A percentile compares a stretch with the other conserved stretches of the same genome.
phyloP scores from a whole-genome alignment of 2,888 invertebrate genomes.

The Monoplex corrugatus region DNA sequence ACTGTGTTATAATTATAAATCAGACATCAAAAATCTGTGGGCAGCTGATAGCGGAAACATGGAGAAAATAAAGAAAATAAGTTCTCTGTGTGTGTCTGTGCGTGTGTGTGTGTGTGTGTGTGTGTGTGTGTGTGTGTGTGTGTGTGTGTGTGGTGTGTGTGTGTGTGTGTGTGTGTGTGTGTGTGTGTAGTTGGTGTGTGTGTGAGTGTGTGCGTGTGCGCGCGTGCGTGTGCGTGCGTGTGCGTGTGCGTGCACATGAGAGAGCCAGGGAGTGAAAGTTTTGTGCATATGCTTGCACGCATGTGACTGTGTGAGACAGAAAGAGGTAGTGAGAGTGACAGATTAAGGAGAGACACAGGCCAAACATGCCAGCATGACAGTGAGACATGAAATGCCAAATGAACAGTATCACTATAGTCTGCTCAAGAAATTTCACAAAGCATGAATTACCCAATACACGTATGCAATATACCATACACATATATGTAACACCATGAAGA shows the following conservation, averaged over 20 bases:
- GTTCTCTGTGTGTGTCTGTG: background rate
- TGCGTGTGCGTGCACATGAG: background rate
- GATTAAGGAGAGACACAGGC: no score
- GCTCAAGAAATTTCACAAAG: no score
- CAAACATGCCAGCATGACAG: no score
- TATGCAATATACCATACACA: no score
- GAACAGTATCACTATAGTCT: background rate
- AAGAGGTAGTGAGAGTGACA: background rate
- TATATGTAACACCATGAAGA: no score
- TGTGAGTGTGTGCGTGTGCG: background rate
- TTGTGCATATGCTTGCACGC: background rate
- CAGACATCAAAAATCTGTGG: no score
- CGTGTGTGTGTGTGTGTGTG: background rate
- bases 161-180: background rate
- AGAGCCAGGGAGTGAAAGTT: background rate
- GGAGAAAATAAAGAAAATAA: no score
- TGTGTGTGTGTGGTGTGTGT: conserved; percentile 5
- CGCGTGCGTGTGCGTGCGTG: background rate
- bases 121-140: background rate
- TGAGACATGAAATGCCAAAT: no score
- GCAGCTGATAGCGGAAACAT: no score
- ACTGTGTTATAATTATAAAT: no score
- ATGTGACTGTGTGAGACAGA: background rate
- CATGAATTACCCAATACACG: no score
- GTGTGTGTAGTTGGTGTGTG: background rate